phyloP scores from a whole-genome alignment of 2,113 vertebrate genomes.

The Bothrops jararaca region DNA sequence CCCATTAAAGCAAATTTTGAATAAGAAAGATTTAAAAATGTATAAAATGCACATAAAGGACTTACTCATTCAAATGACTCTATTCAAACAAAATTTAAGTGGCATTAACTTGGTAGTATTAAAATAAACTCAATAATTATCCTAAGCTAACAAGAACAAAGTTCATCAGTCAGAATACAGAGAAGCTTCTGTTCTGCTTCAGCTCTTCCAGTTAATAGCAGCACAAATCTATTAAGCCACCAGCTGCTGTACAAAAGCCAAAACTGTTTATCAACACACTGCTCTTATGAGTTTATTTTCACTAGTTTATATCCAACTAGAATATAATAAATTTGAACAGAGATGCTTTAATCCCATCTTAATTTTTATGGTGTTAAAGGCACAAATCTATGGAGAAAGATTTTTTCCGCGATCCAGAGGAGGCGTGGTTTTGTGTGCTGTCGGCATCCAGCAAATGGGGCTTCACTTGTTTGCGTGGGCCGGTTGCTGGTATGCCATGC shows the following conservation, averaged over 20 bases:
- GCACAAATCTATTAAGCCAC: slow-evolving; percentile 44
- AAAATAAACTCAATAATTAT: slow-evolving; percentile 16
- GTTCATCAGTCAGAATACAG: slow-evolving; percentile 49
- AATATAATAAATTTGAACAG: slow-evolving; percentile 1
- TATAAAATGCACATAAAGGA: background rate
- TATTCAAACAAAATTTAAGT: background rate
- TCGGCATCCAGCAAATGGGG: no score
- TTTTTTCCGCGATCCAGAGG: no score
- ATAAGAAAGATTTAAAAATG: background rate
- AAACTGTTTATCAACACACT: slow-evolving; percentile 35
- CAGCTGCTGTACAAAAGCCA: slow-evolving; percentile 60
- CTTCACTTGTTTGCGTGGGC: no score
- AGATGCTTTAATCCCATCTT: background rate
- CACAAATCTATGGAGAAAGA: background rate
- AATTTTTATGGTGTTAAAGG: background rate
- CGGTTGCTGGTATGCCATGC: no score
- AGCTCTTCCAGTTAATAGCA: slow-evolving; percentile 36
- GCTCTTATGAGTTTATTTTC: slow-evolving; percentile 27
- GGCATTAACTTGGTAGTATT: slow-evolving; percentile 17
- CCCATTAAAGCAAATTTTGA: background rate
- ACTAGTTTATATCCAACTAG: slow-evolving; percentile 6
- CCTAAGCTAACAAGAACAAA: slow-evolving; percentile 40
- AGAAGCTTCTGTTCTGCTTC: slow-evolving; percentile 39
- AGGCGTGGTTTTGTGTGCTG: no score
- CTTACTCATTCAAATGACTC: background rate